Evolutionary conservation across 2,113 vertebrate species (phyloP).

Genomic region (Limnothrissa miodon): DNA sequence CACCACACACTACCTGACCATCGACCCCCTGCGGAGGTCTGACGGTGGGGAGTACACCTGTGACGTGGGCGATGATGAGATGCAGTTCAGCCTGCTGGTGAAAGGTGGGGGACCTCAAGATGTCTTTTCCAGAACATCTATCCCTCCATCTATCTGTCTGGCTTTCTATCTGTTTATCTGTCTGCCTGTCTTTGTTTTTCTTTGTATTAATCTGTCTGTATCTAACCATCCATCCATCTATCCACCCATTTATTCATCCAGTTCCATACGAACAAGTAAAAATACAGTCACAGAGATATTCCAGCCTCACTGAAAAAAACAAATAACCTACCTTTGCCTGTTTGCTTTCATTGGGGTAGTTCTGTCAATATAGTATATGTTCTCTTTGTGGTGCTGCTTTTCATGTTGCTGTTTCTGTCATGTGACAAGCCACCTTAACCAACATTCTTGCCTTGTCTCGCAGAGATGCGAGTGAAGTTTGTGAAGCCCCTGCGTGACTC

Average conservation of each 20-base stretch:
- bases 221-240: background rate
- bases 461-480: constrained; percentile 82
- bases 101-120: constrained; percentile 68
- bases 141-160: background rate
- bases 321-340: background rate
- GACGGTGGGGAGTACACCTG: constrained; percentile 83
- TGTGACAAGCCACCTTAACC: background rate
- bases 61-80: constrained; percentile 72
- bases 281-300: background rate
- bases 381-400: background rate
- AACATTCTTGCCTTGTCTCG: background rate
- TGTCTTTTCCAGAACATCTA: background rate
- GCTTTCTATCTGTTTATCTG: background rate
- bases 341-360: too few relatives aligned
- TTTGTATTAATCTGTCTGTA: background rate
- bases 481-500: constrained; percentile 69
- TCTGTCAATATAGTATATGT: too few relatives aligned
- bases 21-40: constrained; percentile 66
- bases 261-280: too few relatives aligned
- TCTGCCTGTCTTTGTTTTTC: background rate
- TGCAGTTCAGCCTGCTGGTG: constrained; percentile 75
- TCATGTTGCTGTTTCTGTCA: background rate
- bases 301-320: background rate
- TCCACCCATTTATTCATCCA: background rate
- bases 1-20: constrained; percentile 68